These are phyloP conservation scores for Sebastes oblongus DNA, from an alignment of 2,797 vertebrate species.

Conservation along the genomic window DNA sequence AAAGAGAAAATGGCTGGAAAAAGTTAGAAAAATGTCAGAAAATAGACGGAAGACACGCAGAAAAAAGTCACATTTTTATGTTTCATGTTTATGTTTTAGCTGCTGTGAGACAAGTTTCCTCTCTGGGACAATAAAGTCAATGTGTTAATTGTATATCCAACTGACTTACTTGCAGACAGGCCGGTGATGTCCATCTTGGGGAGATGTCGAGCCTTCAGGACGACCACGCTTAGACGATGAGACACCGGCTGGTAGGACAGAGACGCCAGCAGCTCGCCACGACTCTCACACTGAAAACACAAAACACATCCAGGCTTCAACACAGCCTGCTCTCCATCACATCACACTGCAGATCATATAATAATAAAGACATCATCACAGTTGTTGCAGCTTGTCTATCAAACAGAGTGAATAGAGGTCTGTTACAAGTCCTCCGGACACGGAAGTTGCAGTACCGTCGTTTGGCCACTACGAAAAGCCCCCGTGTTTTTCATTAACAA, in stretches of 20 bases:
- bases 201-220: conserved; percentile 93
- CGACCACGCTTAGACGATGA: conserved; percentile 95
- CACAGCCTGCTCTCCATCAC: neutral
- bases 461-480: no score
- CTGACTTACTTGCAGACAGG: conserved; percentile 94
- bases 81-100: neutral
- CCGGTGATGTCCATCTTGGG: conserved; percentile 98
- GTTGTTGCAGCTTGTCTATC: no score
- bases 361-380: neutral
- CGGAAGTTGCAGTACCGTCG: no score
- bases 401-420: no score
- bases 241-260: conserved; percentile 95
- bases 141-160: neutral
- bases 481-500: no score
- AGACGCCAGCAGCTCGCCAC: conserved; percentile 93
- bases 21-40: no score
- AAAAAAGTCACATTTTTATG: no score
- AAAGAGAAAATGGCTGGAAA: no score
- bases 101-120: neutral
- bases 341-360: neutral
- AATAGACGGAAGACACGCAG: no score
- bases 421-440: no score
- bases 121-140: neutral
- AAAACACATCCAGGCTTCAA: neutral
- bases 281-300: conserved; percentile 86